Conservation (phyloP, 2,888 invertebrate genomes). For the Slavum lentiscoides region DNA sequence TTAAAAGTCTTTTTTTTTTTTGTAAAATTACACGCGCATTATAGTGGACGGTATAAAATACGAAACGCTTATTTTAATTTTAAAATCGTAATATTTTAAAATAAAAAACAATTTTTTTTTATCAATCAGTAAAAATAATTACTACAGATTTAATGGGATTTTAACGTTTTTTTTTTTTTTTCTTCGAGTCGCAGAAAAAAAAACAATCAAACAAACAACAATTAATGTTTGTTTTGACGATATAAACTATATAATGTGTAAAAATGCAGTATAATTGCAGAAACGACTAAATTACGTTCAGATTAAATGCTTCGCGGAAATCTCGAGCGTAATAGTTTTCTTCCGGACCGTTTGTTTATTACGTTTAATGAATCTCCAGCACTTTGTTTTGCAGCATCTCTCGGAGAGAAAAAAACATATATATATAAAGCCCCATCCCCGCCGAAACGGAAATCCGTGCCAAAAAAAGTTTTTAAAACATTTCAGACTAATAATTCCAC, state of each 20-base stretch:
- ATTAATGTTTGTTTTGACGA: slow-evolving; percentile 11
- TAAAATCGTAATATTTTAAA: too few relatives aligned
- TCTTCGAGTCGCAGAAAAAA: not conserved
- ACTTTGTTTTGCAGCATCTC: slow-evolving; percentile 19
- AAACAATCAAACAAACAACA: not conserved
- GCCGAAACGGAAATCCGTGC: slow-evolving; percentile 18
- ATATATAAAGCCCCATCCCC: not conserved
- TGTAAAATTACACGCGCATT: too few relatives aligned
- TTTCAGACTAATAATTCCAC: slow-evolving; percentile 33
- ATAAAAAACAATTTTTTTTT: too few relatives aligned
- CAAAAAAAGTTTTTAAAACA: slow-evolving; percentile 39
- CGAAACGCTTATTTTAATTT: too few relatives aligned
- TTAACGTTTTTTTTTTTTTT: not conserved
- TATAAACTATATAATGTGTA: slow-evolving; percentile 11
- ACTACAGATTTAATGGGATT: not conserved
- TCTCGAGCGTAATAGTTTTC: slow-evolving; percentile 22
- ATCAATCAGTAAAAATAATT: not conserved
- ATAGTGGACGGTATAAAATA: too few relatives aligned
- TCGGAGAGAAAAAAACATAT: not conserved
- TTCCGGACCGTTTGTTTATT: slow-evolving; percentile 36
- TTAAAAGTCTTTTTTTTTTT: too few relatives aligned
- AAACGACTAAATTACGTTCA: slow-evolving; percentile 14
- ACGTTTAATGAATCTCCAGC: slow-evolving; percentile 28
- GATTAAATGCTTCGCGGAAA: slow-evolving; percentile 10
- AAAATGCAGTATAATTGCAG: too few relatives aligned